These are phyloP conservation scores for Ia io DNA, from an alignment of 2,113 vertebrate genomes.

Conservation along the genomic window DNA sequence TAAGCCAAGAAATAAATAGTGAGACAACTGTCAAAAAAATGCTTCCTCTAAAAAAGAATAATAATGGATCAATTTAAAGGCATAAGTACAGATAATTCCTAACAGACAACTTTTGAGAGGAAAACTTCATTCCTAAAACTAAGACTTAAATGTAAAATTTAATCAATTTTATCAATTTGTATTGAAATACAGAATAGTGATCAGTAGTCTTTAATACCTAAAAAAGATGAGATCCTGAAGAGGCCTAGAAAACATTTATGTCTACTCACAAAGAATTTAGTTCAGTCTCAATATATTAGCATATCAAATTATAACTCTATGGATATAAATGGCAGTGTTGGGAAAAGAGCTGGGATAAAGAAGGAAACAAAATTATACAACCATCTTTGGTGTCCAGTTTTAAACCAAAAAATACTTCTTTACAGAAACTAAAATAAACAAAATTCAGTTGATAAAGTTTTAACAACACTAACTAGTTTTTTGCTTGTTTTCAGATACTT, in stretches of 20 bases:
- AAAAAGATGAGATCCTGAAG: background rate
- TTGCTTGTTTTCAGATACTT: conserved; percentile 21
- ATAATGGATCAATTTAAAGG: conserved; percentile 13
- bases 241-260: conserved; percentile 17
- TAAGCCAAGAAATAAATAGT: conserved; percentile 44
- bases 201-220: background rate
- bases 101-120: background rate
- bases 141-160: conserved; percentile 46
- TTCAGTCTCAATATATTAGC: conserved; percentile 26
- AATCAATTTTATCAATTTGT: background rate
- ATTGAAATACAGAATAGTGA: background rate
- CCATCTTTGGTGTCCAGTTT: conserved; percentile 26
- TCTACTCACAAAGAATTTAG: conserved; percentile 32
- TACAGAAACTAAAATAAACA: conserved; percentile 28
- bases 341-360: background rate
- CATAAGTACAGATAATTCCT: background rate
- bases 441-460: background rate
- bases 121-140: background rate
- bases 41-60: background rate
- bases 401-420: conserved; percentile 39
- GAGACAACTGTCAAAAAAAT: background rate
- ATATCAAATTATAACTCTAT: conserved; percentile 57
- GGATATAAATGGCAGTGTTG: conserved; percentile 37
- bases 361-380: conserved; percentile 59
- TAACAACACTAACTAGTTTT: background rate